phyloP scores from a whole-genome alignment of 1,140 invertebrate genomes.

The Macrotrachela quadricornifera region DNA sequence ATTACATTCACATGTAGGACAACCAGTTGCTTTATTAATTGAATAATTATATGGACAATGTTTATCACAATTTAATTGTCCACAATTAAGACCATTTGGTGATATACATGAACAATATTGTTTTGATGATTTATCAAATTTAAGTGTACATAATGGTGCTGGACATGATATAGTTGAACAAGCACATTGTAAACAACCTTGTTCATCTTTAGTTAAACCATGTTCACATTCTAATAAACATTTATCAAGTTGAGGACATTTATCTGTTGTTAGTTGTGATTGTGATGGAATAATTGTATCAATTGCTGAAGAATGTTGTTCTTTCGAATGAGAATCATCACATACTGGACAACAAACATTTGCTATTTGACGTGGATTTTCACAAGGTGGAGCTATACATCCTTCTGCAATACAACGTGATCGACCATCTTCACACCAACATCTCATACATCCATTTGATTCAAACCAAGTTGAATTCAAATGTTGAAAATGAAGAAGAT shows the following conservation, averaged over 20 bases:
- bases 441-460: slow-evolving; percentile 36
- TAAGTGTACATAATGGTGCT: slow-evolving; percentile 12
- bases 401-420: slow-evolving; percentile 34
- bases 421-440: slow-evolving; percentile 33
- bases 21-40: slow-evolving; percentile 8
- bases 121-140: slow-evolving; percentile 22
- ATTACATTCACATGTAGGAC: slow-evolving; percentile 15
- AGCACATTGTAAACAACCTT: not conserved
- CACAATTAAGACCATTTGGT: slow-evolving; percentile 15
- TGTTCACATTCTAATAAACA: no score
- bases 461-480: slow-evolving; percentile 35
- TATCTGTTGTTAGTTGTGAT: no score
- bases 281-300: no score
- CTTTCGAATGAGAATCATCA: slow-evolving; percentile 17
- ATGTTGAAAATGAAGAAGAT: slow-evolving; percentile 25
- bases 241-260: no score
- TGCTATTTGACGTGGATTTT: slow-evolving; percentile 27
- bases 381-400: slow-evolving; percentile 31
- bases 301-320: not conserved
- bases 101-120: slow-evolving; percentile 16
- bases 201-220: not conserved
- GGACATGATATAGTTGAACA: no score
- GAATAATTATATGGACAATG: no score
- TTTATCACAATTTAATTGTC: no score
- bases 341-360: slow-evolving; percentile 36